phyloP scores from a whole-genome alignment of 2,888 invertebrate species.

The Netelia fuscicornis region DNA sequence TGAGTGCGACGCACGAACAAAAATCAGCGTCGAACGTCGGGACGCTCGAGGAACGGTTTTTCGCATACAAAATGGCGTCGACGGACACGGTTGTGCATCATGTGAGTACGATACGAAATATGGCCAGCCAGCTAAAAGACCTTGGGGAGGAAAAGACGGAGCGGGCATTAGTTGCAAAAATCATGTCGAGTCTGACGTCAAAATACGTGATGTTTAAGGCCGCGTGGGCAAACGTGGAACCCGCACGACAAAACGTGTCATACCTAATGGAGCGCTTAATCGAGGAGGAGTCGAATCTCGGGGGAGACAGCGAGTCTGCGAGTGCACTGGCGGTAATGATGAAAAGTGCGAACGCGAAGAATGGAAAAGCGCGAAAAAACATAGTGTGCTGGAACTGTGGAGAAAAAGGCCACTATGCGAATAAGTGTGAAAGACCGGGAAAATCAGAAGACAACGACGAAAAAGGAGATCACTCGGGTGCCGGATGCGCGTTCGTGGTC shows the following conservation, averaged over 20 bases:
- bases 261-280: slow-evolving; percentile 55
- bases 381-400: slow-evolving; percentile 45
- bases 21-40: slow-evolving; percentile 66
- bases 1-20: slow-evolving; percentile 70
- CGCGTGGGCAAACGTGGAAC: slow-evolving; percentile 51
- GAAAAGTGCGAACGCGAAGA: neutral
- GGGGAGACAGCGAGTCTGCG: slow-evolving; percentile 32
- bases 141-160: slow-evolving; percentile 49
- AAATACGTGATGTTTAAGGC: slow-evolving; percentile 43
- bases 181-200: slow-evolving; percentile 51
- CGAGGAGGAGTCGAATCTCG: slow-evolving; percentile 52
- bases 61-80: slow-evolving; percentile 50
- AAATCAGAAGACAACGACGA: slow-evolving; percentile 5
- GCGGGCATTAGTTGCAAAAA: slow-evolving; percentile 53
- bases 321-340: slow-evolving; percentile 52
- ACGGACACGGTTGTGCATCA: slow-evolving; percentile 73
- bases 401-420: slow-evolving; percentile 54
- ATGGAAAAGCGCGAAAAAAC: slow-evolving; percentile 40
- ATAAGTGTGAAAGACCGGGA: slow-evolving; percentile 23
- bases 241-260: slow-evolving; percentile 30
- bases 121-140: slow-evolving; percentile 65
- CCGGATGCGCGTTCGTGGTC: slow-evolving; percentile 39
- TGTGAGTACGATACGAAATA: slow-evolving; percentile 71
- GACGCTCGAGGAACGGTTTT: slow-evolving; percentile 34
- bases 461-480: neutral